These are phyloP conservation scores for Drosophila fuyamai DNA, from an alignment of 1,140 invertebrate genomes.

Conservation along the genomic window DNA sequence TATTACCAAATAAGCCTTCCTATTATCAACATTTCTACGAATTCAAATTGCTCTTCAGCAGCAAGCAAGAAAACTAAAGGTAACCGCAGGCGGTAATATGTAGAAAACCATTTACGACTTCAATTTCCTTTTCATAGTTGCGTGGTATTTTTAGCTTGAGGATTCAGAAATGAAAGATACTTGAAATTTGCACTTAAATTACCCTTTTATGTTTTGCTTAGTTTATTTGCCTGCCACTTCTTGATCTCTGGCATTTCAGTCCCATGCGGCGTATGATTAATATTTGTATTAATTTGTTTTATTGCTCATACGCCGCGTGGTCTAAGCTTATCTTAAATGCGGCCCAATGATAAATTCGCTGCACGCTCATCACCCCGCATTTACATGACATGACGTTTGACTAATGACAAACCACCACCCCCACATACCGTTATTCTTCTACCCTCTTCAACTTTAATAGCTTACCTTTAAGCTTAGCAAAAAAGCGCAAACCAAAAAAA, in stretches of 20 bases:
- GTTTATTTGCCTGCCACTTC: not conserved
- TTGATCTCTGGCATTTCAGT: slow-evolving; percentile 34
- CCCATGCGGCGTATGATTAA: slow-evolving; percentile 62
- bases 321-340: slow-evolving; percentile 33
- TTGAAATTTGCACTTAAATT: slow-evolving; percentile 16
- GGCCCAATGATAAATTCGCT: slow-evolving; percentile 54
- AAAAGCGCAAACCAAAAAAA: slow-evolving; percentile 7
- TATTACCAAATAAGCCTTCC: too few relatives aligned
- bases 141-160: slow-evolving; percentile 4
- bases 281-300: slow-evolving; percentile 66
- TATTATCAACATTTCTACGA: not conserved
- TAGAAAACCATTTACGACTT: slow-evolving; percentile 34
- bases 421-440: too few relatives aligned
- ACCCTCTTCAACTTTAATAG: slow-evolving; percentile 21
- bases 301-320: slow-evolving; percentile 52
- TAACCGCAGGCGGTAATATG: not conserved
- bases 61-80: slow-evolving; percentile 1
- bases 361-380: slow-evolving; percentile 42
- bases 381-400: slow-evolving; percentile 50
- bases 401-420: slow-evolving; percentile 42
- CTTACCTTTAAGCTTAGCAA: slow-evolving; percentile 25
- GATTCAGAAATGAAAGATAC: slow-evolving; percentile 16
- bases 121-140: slow-evolving; percentile 37
- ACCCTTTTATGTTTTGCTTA: slow-evolving; percentile 25
- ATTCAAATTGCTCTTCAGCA: not conserved